Evolutionary conservation across 2,113 vertebrate species (phyloP), one percentile per base, ranked within the genome.

Genomic region (Boulengeromyrus knoepffleri): DNA sequence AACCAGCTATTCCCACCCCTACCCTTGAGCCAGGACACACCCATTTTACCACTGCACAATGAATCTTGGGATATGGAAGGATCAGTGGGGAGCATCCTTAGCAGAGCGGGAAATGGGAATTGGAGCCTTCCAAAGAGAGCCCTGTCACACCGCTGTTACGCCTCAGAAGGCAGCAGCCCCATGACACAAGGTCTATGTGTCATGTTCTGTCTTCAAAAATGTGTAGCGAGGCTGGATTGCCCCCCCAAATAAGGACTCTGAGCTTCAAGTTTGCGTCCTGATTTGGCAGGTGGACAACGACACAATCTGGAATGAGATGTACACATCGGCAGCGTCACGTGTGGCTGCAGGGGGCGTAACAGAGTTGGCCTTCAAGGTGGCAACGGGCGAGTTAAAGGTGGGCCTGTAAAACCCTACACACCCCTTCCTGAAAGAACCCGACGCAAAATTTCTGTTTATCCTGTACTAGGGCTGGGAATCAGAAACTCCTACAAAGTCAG

Each of bases 291-390:
- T 98, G 89, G 98, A 99, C 90, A 97, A 96, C 0, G 98, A 99
- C 91, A 99, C 98, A 77, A 94, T 98, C 93, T 99, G 98, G 98
- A 99, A 98, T 0, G 98, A 99, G 91, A 95, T 97, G 89, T 97
- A 99, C 92, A 98, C 98, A 5, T 97, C 98, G 88, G 96, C 97
- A 0, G 98, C 97, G 0, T 97, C 98, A 0, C 97, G 97, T 5
- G 96, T 97, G 92, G 98, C 98, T 0, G 97, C 96, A 0, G 97
- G 98, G 89, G 97, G 98, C 0, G 97, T 99, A 91, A 97, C 96
- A 0, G 97, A 99, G 90, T 94, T 99, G 85, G 97, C 97, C 42
- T 96, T 98, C 94, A 97, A 96, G 92, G 97, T 99, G 94, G 98
- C 97, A 74, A 96, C 96, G 90, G 93, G 97, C 13, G 96, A 97